Conservation (phyloP, 2,113 vertebrate species). For the Gambusia holbrooki region DNA sequence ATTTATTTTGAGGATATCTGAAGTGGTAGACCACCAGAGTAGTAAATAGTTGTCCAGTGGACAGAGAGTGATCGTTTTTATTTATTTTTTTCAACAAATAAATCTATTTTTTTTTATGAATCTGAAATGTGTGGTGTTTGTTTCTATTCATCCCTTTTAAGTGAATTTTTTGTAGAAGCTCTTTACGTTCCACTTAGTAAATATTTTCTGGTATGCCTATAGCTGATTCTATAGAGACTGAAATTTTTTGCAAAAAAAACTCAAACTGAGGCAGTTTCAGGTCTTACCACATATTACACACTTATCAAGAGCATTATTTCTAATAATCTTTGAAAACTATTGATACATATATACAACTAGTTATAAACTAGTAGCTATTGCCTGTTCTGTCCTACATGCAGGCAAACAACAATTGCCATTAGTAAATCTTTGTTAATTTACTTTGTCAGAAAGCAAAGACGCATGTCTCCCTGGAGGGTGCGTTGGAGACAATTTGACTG, state of each 20-base stretch:
- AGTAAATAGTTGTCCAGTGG: not conserved
- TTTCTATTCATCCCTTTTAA: not conserved
- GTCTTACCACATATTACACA: not conserved
- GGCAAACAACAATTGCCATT: slow-evolving; percentile 57
- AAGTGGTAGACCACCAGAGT: not conserved
- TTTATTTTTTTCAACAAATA: no score
- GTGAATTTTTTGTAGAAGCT: not conserved
- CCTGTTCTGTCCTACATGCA: not conserved
- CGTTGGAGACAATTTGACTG: slow-evolving; percentile 70
- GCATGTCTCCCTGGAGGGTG: slow-evolving; percentile 72
- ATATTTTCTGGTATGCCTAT: not conserved
- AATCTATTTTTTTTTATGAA: not conserved
- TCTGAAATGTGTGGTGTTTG: not conserved
- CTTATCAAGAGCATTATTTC: no score
- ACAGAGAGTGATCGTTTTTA: no score
- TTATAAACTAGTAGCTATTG: not conserved
- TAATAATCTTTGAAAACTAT: no score
- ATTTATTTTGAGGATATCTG: not conserved
- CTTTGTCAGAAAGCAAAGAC: slow-evolving; percentile 77
- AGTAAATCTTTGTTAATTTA: slow-evolving; percentile 73
- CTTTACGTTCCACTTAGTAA: not conserved
- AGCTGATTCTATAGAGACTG: not conserved
- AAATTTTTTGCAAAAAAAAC: not conserved
- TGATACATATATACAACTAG: not conserved
- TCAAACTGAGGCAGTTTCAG: not conserved